Conservation (phyloP, 2,113 vertebrate genomes). For the Nicator chloris region DNA sequence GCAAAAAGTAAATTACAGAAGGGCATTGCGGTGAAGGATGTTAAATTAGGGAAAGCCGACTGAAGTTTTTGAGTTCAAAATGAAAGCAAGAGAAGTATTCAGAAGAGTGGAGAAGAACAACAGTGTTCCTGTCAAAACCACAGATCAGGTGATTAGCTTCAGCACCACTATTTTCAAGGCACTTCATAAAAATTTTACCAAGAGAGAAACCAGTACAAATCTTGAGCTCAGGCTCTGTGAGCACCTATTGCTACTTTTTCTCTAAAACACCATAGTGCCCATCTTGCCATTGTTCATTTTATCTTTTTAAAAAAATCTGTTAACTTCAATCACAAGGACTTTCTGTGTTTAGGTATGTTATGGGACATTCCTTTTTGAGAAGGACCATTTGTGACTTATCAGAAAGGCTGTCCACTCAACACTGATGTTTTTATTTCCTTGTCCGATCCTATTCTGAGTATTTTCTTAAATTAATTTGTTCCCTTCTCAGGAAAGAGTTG, state of each 20-base stretch:
- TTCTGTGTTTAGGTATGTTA: background rate
- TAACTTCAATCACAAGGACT: background rate
- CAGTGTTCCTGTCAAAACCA: background rate
- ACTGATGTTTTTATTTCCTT: background rate
- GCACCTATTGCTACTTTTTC: background rate
- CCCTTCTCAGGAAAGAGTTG: background rate
- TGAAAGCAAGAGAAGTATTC: background rate
- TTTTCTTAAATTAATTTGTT: background rate
- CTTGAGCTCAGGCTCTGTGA: background rate
- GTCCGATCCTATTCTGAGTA: background rate
- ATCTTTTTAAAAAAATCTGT: background rate
- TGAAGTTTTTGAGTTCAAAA: background rate
- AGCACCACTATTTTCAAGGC: background rate
- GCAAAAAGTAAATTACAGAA: background rate
- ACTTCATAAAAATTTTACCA: background rate
- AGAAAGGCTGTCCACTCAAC: background rate
- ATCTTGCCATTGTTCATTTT: background rate
- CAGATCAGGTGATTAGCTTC: background rate
- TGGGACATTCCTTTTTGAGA: background rate
- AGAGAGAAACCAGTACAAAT: background rate
- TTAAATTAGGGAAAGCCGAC: background rate
- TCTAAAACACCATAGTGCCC: background rate
- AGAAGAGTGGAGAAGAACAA: background rate
- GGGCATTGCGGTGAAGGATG: background rate
- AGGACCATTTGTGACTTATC: background rate